These are phyloP conservation scores for Leucania comma DNA, from an alignment of 2,888 invertebrate species.

Conservation along the genomic window DNA sequence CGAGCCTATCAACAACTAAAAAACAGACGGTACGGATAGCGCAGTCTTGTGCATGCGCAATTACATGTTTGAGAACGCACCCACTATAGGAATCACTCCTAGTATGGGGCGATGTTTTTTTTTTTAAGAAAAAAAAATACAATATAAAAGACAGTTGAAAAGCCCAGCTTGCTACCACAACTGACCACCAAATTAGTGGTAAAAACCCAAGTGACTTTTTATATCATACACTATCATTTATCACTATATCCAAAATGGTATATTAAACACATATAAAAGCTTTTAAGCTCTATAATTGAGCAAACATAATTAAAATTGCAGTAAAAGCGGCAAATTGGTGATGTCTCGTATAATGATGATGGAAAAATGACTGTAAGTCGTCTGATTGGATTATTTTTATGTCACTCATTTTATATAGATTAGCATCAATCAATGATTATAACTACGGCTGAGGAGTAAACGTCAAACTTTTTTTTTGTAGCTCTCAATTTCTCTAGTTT, in stretches of 20 bases:
- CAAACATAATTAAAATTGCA: slow-evolving; percentile 33
- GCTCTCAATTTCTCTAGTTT: neutral
- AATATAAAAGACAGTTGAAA: too few relatives aligned
- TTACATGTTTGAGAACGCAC: too few relatives aligned
- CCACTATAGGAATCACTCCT: too few relatives aligned
- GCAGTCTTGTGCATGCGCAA: too few relatives aligned
- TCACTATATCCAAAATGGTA: slow-evolving; percentile 60
- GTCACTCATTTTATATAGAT: slow-evolving; percentile 40
- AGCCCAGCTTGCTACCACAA: too few relatives aligned
- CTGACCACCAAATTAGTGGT: too few relatives aligned
- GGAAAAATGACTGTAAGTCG: slow-evolving; percentile 25
- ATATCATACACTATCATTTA: slow-evolving; percentile 57
- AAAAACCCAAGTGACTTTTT: slow-evolving; percentile 24
- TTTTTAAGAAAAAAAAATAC: slow-evolving; percentile 2
- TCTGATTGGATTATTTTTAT: slow-evolving; percentile 42
- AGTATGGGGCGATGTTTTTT: neutral
- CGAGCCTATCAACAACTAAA: too few relatives aligned
- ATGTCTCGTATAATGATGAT: slow-evolving; percentile 22
- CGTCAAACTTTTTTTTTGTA: neutral
- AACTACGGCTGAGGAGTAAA: neutral
- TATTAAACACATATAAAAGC: slow-evolving; percentile 65
- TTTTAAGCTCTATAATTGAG: slow-evolving; percentile 49
- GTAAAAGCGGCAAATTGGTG: slow-evolving; percentile 34
- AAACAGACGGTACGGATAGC: too few relatives aligned
- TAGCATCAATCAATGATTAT: slow-evolving; percentile 51